A percentile compares a stretch with the other conserved stretches of the same genome.
Conservation (phyloP, 2,888 invertebrate genomes). For the Tubulanus polymorphus region DNA sequence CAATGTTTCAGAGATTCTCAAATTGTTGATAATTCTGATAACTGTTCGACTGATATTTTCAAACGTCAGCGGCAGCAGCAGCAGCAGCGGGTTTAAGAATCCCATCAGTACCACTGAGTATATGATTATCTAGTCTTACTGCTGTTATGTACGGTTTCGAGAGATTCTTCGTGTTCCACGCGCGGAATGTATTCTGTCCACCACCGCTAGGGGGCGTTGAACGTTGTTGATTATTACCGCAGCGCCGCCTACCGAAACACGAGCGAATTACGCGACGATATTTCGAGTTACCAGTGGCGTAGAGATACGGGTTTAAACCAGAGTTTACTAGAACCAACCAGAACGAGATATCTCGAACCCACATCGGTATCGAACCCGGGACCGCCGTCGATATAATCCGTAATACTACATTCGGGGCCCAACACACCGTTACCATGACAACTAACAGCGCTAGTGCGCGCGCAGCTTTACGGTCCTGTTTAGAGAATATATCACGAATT, state of each 20-base stretch:
- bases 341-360: conserved; percentile 23
- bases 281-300: conserved; percentile 35
- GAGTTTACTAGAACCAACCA: conserved; percentile 35
- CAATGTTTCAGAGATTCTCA: no score
- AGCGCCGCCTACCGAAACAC: conserved; percentile 21
- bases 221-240: no score
- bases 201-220: no score
- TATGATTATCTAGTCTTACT: neutral
- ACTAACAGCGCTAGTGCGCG: conserved; percentile 33
- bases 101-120: neutral
- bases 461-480: conserved; percentile 41
- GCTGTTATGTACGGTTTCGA: neutral
- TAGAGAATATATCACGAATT: conserved; percentile 31
- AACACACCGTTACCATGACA: conserved; percentile 32
- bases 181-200: no score
- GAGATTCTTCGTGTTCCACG: neutral
- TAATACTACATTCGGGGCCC: conserved; percentile 33
- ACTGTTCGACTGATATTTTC: no score
- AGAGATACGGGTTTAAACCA: conserved; percentile 37
- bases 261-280: conserved; percentile 28
- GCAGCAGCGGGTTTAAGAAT: neutral
- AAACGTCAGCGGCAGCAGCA: neutral
- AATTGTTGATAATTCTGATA: no score
- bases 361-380: conserved; percentile 20
- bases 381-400: conserved; percentile 25